Conservation (phyloP, 92 coral and sea anemone species). For the Paragorgia papillata region DNA sequence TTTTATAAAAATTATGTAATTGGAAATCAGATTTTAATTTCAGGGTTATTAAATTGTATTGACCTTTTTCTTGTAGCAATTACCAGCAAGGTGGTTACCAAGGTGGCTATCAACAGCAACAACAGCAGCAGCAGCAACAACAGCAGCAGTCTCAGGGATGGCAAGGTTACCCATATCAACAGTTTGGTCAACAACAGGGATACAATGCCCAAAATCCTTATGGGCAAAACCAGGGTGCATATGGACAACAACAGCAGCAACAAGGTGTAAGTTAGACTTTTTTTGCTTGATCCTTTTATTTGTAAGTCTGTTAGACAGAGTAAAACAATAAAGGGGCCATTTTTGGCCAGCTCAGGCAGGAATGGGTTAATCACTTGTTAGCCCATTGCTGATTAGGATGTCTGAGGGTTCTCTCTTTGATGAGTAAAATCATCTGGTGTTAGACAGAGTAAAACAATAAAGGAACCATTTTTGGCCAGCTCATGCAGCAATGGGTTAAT, state of each 20-base stretch:
- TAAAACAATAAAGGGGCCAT: no score
- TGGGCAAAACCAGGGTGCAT: slow-evolving; percentile 61
- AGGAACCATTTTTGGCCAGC: no score
- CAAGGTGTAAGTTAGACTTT: slow-evolving; percentile 36
- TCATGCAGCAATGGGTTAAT: no score
- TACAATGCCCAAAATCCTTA: slow-evolving; percentile 48
- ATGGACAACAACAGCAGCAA: slow-evolving; percentile 61
- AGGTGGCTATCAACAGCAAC: slow-evolving; percentile 60
- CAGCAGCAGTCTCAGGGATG: slow-evolving; percentile 48
- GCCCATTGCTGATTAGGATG: no score
- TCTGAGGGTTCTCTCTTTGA: no score
- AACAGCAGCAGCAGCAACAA: slow-evolving; percentile 64
- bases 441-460: no score
- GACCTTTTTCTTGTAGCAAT: slow-evolving; percentile 11
- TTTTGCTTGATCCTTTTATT: no score
- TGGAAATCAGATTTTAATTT: no score
- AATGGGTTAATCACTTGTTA: no score
- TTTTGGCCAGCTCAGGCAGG: no score
- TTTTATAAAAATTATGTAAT: background rate
- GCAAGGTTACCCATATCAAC: slow-evolving; percentile 60
- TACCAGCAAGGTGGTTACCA: slow-evolving; percentile 58
- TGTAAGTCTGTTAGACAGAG: no score
- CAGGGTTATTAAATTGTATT: background rate
- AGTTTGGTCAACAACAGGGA: slow-evolving; percentile 63
- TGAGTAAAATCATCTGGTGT: no score